These are phyloP conservation scores for Forbesichthys agassizii DNA, from an alignment of 2,113 vertebrate genomes.

Conservation along the genomic window DNA sequence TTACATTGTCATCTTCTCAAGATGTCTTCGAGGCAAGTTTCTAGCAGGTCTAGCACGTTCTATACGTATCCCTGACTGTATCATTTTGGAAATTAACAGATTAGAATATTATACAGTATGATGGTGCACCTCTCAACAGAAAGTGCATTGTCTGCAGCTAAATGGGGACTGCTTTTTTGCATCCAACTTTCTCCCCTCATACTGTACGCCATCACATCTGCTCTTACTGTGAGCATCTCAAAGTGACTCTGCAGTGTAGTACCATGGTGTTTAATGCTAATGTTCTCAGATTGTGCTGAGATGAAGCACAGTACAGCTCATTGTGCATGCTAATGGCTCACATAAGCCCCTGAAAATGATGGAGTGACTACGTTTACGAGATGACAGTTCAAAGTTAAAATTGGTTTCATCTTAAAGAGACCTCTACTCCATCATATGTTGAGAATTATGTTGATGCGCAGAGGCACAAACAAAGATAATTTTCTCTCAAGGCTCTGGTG, in stretches of 20 bases:
- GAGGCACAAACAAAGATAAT: constrained; percentile 49
- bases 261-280: constrained; percentile 55
- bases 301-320: constrained; percentile 60
- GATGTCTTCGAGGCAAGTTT: constrained; percentile 32
- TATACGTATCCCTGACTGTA: constrained; percentile 4
- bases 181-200: constrained; percentile 2
- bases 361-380: constrained; percentile 48
- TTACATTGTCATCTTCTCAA: constrained; percentile 53
- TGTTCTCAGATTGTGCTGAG: constrained; percentile 55
- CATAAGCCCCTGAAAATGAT: constrained; percentile 49
- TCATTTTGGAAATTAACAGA: constrained; percentile 24
- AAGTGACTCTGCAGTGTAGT: constrained; percentile 16
- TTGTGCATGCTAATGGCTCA: constrained; percentile 62
- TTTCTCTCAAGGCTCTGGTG: constrained; percentile 20
- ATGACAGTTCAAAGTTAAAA: constrained; percentile 56
- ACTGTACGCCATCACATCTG: constrained; percentile 11
- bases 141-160: background rate
- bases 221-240: constrained; percentile 9
- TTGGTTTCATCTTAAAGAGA: constrained; percentile 35
- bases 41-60: constrained; percentile 8
- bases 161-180: constrained; percentile 11
- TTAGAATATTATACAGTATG: background rate
- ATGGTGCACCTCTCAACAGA: background rate
- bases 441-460: constrained; percentile 42
- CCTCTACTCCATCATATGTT: constrained; percentile 30